Base-by-base conservation (phyloP, 1,140 invertebrate species). In the Drosophila kikkawai region DNA sequence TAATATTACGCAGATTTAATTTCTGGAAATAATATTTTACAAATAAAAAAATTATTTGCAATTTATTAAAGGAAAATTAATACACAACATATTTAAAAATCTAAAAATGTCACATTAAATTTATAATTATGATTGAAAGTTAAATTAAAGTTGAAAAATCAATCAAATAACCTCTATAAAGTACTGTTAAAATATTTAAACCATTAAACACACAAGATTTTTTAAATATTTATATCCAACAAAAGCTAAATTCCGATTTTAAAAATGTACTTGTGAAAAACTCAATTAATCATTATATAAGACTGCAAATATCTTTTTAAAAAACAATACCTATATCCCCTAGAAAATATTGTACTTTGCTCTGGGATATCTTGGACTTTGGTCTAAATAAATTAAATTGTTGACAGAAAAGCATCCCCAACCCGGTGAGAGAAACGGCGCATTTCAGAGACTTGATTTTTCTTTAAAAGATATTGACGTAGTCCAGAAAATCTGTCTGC, bases 351-450 rank as follows among this genome's bases (percentile, higher is more conserved):
- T 53, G 69, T 71, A 70, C 79, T 79, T 82, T 80, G 74, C 37
- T 50, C 50, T 32, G 44, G 58, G 51, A 22, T 53, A 32, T 71
- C 61, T 80, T 88, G 77, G 77, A 88, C 84, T 88, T 84, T 87
- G 67, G 1, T 42, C 71, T 9, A 82, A 29, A 75, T 65, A 78
- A 74, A 78, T 65, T 73, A 83, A 73, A 88, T 83, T 83, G 80
- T 75, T 86, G 80, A 80, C 73, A 75, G 48, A 64, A 70, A 67
- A 59, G 74, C 77, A 76, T 59, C 32, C 26, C 15, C 13, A 39
- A 48, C 50, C 34, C 58, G 7, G 5, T 36, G 58, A n/a, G 37
- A 68, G 34, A 48, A 73, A 73, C 34, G 67, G 59, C 82, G 81
- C 68, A 74, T 71, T 75, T 85, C 13, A 22, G 15, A 59, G 48